These are phyloP conservation scores for Lysiphlebus fabarum DNA, from an alignment of 1,140 invertebrate species.

Conservation along the genomic window DNA sequence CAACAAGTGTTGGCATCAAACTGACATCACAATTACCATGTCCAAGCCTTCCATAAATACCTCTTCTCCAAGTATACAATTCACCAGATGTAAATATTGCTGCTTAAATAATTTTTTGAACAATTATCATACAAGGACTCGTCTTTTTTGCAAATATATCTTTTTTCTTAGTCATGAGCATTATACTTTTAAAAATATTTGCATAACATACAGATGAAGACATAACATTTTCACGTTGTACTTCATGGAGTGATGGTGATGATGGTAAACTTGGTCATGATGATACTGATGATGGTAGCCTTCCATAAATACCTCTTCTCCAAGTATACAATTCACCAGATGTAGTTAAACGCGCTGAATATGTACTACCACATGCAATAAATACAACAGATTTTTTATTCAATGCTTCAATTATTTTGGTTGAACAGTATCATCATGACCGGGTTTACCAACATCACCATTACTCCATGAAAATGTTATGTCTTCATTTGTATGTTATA, in stretches of 20 bases:
- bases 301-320: constrained; percentile 59
- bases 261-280: too few relatives aligned
- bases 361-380: constrained; percentile 72
- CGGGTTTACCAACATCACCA: constrained; percentile 74
- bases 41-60: constrained; percentile 78
- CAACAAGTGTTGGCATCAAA: constrained; percentile 62
- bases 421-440: constrained; percentile 74
- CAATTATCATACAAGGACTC: too few relatives aligned
- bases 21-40: constrained; percentile 78
- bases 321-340: constrained; percentile 77
- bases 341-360: constrained; percentile 75
- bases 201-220: too few relatives aligned
- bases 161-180: too few relatives aligned
- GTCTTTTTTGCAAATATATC: too few relatives aligned
- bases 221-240: too few relatives aligned
- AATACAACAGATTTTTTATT: constrained; percentile 65
- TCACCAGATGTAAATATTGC: too few relatives aligned
- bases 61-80: constrained; percentile 34
- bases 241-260: too few relatives aligned
- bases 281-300: too few relatives aligned
- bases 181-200: too few relatives aligned
- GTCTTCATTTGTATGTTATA: constrained; percentile 69
- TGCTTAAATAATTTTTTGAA: too few relatives aligned
- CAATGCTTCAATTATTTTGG: constrained; percentile 67
- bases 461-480: constrained; percentile 79